Evolutionary conservation across 2,888 invertebrate species (phyloP), one percentile per base, ranked within the genome.

Genomic region (Drepanosiphum platanoidis): DNA sequence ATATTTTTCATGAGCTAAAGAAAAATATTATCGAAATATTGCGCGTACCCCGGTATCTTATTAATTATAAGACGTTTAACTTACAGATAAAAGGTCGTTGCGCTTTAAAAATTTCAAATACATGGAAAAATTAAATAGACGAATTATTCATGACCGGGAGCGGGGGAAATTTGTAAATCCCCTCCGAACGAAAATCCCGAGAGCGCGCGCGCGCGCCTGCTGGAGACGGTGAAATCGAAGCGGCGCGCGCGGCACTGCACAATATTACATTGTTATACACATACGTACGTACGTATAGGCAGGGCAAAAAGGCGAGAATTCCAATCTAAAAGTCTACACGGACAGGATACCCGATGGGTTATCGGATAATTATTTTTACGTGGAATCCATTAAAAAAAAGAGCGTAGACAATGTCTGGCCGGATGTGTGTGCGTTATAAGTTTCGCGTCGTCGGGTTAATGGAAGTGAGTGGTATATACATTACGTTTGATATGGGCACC

Each of bases 311-410:
- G 58, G 22, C 58, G 58, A 1, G 42, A 64, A 36, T 34, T 64
- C 46, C 1, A 3, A 78, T 78, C 77, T 78, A 22, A 78, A 61
- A 46, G 66, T 70, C 34, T 68, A 46, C 68, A 52, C n/a, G n/a
- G 70, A 52, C 52, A n/a, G 27, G 46, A 36, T 27, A 42, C 42
- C 8, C 5, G 75, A 75, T 34, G 46, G 80, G 52, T 34, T 34
- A 9, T 52, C 18, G 27, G 80, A 80, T 80, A 80, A 58, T 58
- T 27, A n/a, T n/a, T 52, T 27, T 13, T n/a, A 78, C 68, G 79
- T n/a, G 46, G 32, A 68, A 42, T 52, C 34, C 79, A 79, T 79
- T 68, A 68, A 34, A 52, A n/a, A n/a, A n/a, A n/a, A n/a, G n/a
- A 58, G 4, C n/a, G 15, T 39, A 42, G 68, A 39, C 42, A 72